Evolutionary conservation across 1,140 invertebrate species (phyloP).

Genomic region (Drosophila insularis): DNA sequence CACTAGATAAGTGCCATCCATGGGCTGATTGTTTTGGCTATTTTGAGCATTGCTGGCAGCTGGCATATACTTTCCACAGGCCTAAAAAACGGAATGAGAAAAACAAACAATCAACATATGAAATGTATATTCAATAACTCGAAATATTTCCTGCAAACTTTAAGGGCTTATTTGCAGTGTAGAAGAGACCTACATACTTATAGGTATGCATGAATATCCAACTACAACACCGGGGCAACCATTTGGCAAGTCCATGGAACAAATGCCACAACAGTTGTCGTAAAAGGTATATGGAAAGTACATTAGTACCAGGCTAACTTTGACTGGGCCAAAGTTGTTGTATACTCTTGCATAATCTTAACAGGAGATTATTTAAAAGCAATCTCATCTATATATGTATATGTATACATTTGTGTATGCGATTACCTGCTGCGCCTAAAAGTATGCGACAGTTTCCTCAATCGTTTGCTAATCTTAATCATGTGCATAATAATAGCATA

Average conservation of each 20-base stretch:
- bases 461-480: too few relatives aligned
- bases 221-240: not conserved
- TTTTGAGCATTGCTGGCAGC: slow-evolving; percentile 89
- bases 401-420: too few relatives aligned
- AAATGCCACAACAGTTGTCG: not conserved
- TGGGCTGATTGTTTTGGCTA: slow-evolving; percentile 89
- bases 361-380: too few relatives aligned
- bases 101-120: slow-evolving; percentile 32
- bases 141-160: not conserved
- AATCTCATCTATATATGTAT: too few relatives aligned
- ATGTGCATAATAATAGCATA: too few relatives aligned
- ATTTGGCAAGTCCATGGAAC: not conserved
- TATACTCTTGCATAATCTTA: not conserved
- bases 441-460: too few relatives aligned
- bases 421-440: too few relatives aligned
- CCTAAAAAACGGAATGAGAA: slow-evolving; percentile 81
- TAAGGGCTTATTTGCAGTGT: not conserved
- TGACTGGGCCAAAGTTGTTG: not conserved
- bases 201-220: not conserved
- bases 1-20: slow-evolving; percentile 92
- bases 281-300: too few relatives aligned
- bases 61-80: slow-evolving; percentile 92
- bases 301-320: not conserved
- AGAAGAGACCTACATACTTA: not conserved
- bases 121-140: not conserved